Evolutionary conservation across 2,888 invertebrate species (phyloP).

Genomic region (Plutella xylostella): DNA sequence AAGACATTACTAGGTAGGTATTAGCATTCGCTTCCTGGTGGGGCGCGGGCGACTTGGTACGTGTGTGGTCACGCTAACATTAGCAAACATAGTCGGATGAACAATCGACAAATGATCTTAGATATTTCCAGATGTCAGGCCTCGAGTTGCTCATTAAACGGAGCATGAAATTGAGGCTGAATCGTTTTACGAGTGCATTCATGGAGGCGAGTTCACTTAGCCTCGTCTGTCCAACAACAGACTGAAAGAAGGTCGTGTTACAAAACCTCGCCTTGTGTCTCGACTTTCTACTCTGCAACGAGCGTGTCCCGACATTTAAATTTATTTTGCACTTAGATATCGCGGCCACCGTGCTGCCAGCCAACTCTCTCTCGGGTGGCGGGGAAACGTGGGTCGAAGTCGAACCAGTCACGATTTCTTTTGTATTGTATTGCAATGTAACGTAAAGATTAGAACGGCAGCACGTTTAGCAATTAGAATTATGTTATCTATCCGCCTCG

Average conservation of each 20-base stretch:
- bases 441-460: conserved; percentile 28
- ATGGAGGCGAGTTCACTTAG: conserved; percentile 43
- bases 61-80: conserved; percentile 39
- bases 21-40: conserved; percentile 66
- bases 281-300: conserved; percentile 60
- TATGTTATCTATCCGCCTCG: too few relatives aligned
- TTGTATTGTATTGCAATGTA: conserved; percentile 33
- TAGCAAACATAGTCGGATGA: conserved; percentile 30
- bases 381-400: conserved; percentile 48
- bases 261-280: conserved; percentile 58
- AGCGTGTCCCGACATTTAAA: conserved; percentile 66
- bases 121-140: conserved; percentile 27
- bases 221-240: conserved; percentile 39
- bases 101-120: conserved; percentile 30
- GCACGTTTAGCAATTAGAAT: too few relatives aligned
- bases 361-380: conserved; percentile 50
- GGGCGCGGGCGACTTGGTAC: conserved; percentile 25
- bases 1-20: too few relatives aligned
- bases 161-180: conserved; percentile 57
- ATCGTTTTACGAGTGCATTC: conserved; percentile 39
- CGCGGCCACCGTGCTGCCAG: conserved; percentile 39
- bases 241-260: conserved; percentile 63
- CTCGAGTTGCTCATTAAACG: conserved; percentile 41
- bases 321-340: conserved; percentile 60
- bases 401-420: conserved; percentile 58